These are phyloP conservation scores for Mayetiola destructor DNA, from an alignment of 2,888 invertebrate species.

Conservation along the genomic window DNA sequence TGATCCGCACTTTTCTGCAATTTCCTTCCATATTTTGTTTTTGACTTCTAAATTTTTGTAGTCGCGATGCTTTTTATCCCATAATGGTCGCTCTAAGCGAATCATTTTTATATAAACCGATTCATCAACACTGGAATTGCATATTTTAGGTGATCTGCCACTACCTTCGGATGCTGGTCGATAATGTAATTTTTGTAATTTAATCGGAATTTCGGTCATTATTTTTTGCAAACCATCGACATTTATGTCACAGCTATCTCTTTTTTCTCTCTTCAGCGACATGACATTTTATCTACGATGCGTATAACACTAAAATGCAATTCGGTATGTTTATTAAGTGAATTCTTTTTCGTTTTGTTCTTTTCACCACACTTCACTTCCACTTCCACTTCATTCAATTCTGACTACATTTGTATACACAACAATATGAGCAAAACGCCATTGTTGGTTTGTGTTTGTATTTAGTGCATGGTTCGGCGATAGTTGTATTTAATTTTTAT, in stretches of 20 bases:
- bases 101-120: slow-evolving; percentile 9
- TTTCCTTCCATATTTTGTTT: slow-evolving; percentile 12
- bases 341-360: no score
- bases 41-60: slow-evolving; percentile 6
- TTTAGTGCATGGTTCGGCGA: no score
- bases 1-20: slow-evolving; percentile 12
- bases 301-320: slow-evolving; percentile 9
- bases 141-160: slow-evolving; percentile 7
- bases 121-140: slow-evolving; percentile 8
- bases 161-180: slow-evolving; percentile 9
- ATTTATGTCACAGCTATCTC: not conserved
- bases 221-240: slow-evolving; percentile 1
- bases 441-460: no score
- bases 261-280: not conserved
- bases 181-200: slow-evolving; percentile 8
- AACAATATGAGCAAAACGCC: no score
- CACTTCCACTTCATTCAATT: no score
- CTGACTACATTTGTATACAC: no score
- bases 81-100: slow-evolving; percentile 8
- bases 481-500: no score
- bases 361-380: no score
- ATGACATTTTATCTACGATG: slow-evolving; percentile 12
- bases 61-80: slow-evolving; percentile 13
- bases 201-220: not conserved
- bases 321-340: slow-evolving; percentile 5